Conservation (phyloP, 2,888 invertebrate genomes). For the Cephus spinipes region DNA sequence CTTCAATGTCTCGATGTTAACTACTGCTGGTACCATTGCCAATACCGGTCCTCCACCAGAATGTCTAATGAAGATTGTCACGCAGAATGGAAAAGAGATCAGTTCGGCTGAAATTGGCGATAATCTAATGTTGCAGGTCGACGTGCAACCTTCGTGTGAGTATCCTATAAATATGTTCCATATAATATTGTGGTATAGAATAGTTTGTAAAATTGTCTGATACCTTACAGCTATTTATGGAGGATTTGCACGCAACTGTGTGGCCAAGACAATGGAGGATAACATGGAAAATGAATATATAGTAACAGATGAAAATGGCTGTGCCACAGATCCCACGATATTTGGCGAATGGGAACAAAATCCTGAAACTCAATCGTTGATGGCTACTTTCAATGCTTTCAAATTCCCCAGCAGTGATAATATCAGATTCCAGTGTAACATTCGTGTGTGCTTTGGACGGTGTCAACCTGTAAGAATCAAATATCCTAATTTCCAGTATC, state of each 20-base stretch:
- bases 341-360: conserved; percentile 95
- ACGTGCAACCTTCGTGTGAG: conserved; percentile 79
- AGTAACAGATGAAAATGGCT: conserved; percentile 94
- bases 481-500: neutral
- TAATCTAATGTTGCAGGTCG: conserved; percentile 86
- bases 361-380: conserved; percentile 84
- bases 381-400: conserved; percentile 93
- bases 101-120: conserved; percentile 93
- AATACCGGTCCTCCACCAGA: conserved; percentile 95
- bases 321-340: conserved; percentile 91
- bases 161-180: conserved; percentile 65
- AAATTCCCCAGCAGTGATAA: conserved; percentile 96
- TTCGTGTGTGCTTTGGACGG: conserved; percentile 93
- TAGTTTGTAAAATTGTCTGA: neutral
- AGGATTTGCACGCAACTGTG: conserved; percentile 92
- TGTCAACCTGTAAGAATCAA: conserved; percentile 87
- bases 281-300: conserved; percentile 90
- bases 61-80: conserved; percentile 92
- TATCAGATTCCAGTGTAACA: conserved; percentile 95
- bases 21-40: conserved; percentile 94
- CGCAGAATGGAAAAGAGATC: conserved; percentile 87
- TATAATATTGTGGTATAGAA: conserved; percentile 63
- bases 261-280: conserved; percentile 92
- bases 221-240: conserved; percentile 83
- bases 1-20: conserved; percentile 95